A percentile compares a stretch with the other conserved stretches of the same genome.
phyloP scores from a whole-genome alignment of 2,113 vertebrate genomes.

The Parus major region DNA sequence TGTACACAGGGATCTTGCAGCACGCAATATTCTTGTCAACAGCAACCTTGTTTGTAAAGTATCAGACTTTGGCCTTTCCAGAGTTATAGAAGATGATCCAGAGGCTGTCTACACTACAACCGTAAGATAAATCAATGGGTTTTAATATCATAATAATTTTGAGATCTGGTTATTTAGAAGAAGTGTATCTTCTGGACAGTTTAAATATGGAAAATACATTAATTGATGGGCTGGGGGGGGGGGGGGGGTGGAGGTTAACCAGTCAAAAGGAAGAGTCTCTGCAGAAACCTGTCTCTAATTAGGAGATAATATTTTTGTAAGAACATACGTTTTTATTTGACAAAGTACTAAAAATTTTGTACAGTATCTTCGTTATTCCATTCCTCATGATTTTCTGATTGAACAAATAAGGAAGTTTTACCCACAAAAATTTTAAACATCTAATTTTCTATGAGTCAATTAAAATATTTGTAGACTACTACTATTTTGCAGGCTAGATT shows the following conservation, averaged over 20 bases:
- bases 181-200: neutral
- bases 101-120: constrained; percentile 98
- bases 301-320: neutral
- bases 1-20: constrained; percentile 95
- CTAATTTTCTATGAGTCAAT: neutral
- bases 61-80: constrained; percentile 96
- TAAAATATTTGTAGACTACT: constrained; percentile 21
- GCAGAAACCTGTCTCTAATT: neutral
- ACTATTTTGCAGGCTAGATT: neutral
- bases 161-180: neutral
- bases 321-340: neutral
- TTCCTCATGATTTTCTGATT: neutral
- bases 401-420: neutral
- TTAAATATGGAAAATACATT: neutral
- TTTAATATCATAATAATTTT: neutral
- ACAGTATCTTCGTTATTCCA: neutral
- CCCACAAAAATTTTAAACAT: neutral
- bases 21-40: constrained; percentile 98
- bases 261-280: neutral
- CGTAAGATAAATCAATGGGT: constrained; percentile 78
- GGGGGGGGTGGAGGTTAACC: neutral
- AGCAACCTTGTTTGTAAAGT: constrained; percentile 99
- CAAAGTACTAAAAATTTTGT: neutral
- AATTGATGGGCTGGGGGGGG: neutral
- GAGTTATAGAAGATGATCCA: constrained; percentile 96